phyloP scores from a whole-genome alignment of 1,140 invertebrate genomes.

The Drosophila burlai region DNA sequence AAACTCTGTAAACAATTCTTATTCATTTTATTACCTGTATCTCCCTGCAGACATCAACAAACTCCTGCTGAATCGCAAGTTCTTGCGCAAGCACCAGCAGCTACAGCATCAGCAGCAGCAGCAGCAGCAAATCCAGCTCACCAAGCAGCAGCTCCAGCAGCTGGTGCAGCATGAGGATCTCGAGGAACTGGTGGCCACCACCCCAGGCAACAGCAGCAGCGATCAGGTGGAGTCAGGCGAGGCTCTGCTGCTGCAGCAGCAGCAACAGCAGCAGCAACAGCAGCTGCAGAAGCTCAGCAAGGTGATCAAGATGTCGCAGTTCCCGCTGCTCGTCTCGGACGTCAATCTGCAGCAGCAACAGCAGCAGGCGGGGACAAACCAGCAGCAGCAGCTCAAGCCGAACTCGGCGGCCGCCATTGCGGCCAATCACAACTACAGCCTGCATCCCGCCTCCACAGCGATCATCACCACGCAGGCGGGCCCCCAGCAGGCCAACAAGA shows the following conservation, averaged over 20 bases:
- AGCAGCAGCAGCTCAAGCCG: slow-evolving; percentile 68
- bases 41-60: slow-evolving; percentile 72
- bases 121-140: slow-evolving; percentile 71
- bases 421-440: slow-evolving; percentile 82
- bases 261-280: slow-evolving; percentile 58
- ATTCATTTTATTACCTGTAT: too few species aligned
- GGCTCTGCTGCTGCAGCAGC: slow-evolving; percentile 58
- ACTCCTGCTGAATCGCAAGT: slow-evolving; percentile 76
- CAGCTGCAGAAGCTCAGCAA: slow-evolving; percentile 72
- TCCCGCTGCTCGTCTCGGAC: slow-evolving; percentile 76
- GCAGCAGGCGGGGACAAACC: slow-evolving; percentile 50
- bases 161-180: slow-evolving; percentile 62
- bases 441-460: slow-evolving; percentile 75
- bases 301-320: slow-evolving; percentile 80
- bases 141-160: slow-evolving; percentile 78
- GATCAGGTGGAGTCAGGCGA: slow-evolving; percentile 59
- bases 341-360: slow-evolving; percentile 68
- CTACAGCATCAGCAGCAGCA: slow-evolving; percentile 47
- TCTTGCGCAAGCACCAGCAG: slow-evolving; percentile 70
- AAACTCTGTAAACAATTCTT: neutral
- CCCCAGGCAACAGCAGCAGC: slow-evolving; percentile 36
- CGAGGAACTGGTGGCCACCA: slow-evolving; percentile 58
- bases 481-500: slow-evolving; percentile 76
- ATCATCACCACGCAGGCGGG: slow-evolving; percentile 74
- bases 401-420: slow-evolving; percentile 75